A percentile compares a stretch with the other conserved stretches of the same genome.
phyloP scores from a whole-genome alignment of 2,888 invertebrate species.

The Acrobasis suavella region DNA sequence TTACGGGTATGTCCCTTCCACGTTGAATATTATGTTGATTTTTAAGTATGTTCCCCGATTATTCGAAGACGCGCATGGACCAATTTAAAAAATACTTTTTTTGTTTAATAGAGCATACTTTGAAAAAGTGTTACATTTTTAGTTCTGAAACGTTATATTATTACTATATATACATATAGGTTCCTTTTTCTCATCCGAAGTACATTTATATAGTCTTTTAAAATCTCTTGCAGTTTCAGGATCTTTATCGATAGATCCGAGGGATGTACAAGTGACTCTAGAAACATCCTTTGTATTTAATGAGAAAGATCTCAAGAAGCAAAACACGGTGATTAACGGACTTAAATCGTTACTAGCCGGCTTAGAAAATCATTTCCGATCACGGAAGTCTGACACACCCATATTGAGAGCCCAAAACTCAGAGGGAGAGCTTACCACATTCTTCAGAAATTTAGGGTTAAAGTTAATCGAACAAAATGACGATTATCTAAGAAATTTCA shows the following conservation, averaged over 20 bases:
- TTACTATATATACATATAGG: no score
- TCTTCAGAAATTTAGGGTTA: not conserved
- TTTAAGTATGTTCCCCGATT: no score
- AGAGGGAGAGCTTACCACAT: not conserved
- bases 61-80: no score
- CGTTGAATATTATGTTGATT: no score
- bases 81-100: no score
- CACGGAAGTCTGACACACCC: not conserved
- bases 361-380: slow-evolving; percentile 1
- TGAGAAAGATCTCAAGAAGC: not conserved
- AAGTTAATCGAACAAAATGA: not conserved
- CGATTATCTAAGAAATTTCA: not conserved
- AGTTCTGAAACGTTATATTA: no score
- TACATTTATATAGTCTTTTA: no score
- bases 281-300: slow-evolving; percentile 6
- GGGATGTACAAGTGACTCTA: not conserved
- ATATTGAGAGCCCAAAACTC: not conserved
- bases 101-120: no score
- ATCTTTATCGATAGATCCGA: not conserved
- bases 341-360: not conserved
- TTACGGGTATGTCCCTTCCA: no score
- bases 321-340: not conserved
- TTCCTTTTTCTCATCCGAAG: no score
- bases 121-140: no score
- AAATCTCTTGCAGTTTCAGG: not conserved